Conservation (phyloP, 2,113 vertebrate genomes). For the Spermophilus dauricus region DNA sequence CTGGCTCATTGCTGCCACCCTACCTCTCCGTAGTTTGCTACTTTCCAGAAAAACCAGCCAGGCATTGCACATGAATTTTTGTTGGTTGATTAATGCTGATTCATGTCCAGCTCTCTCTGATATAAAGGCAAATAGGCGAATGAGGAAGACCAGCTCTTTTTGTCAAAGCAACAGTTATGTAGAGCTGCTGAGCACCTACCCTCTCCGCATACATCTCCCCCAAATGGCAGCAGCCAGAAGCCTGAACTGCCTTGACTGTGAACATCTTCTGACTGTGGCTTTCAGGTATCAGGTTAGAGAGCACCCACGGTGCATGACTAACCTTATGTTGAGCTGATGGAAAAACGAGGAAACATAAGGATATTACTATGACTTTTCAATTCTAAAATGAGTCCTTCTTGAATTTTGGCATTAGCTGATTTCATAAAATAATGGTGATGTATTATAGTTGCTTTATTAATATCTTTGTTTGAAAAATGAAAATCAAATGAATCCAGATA, state of each 20-base stretch:
- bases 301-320: background rate
- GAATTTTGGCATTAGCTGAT: background rate
- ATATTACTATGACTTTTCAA: background rate
- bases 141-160: background rate
- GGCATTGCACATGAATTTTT: background rate
- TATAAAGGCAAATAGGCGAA: background rate
- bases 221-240: background rate
- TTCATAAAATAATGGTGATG: background rate
- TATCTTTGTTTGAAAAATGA: background rate
- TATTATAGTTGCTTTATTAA: background rate
- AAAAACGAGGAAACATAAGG: background rate
- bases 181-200: background rate
- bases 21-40: background rate
- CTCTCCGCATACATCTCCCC: background rate
- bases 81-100: background rate
- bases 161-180: background rate
- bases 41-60: background rate
- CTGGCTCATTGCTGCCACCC: background rate
- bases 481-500: background rate
- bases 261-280: background rate
- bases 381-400: background rate
- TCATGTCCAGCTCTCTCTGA: background rate
- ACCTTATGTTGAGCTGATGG: background rate
- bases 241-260: too few relatives aligned
- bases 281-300: background rate